Evolutionary conservation across 2,797 vertebrate genomes (phyloP), one percentile per base, ranked within the genome.

Genomic region (Toxotes lorentzi): DNA sequence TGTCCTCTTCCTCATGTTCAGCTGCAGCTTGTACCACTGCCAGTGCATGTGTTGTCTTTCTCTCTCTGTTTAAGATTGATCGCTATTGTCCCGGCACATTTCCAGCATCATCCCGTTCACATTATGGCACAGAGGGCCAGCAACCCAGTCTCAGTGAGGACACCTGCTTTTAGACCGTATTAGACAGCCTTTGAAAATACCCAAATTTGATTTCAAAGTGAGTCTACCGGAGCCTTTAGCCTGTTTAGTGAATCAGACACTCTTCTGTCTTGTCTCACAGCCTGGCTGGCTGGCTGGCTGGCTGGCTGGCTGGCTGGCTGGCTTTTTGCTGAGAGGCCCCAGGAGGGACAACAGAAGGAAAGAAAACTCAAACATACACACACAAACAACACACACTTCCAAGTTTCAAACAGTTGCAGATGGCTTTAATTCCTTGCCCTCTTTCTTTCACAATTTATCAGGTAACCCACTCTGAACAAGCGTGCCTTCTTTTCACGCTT

Each of bases 321-420:
- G 61, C 30, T 64, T 70, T 70, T 79, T 90, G 87, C 84, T 80
- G 82, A 89, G 91, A 95, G 94, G 94, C 93, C 93, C 94, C 82
- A 62, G 86, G 89, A 93, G 92, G 89, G 87, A 91, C 90, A 89
- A 92, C 89, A 91, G 92, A 93, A 90, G 91, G 90, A 94, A 94
- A 91, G 88, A 93, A 91, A 95, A 92, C 91, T 90, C 88, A 66
- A 85, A 70, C 75, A 30, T 43, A 56, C 48, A 61, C 58, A 67
- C 68, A 84, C 61, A 68, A 58, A 73, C 74, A 68, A 78, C 70
- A 74, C 77, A 76, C 79, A 79, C 72, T 73, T 91, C 87, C 88
- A 89, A 87, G 84, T 91, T 89, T 86, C 89, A 87, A 93, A 91
- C 87, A 90, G 88, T 93, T 91, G 85, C 91, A 94, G 91, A 93